phyloP scores from a whole-genome alignment of 2,888 invertebrate genomes.

The Flabesymbios commensalis region DNA sequence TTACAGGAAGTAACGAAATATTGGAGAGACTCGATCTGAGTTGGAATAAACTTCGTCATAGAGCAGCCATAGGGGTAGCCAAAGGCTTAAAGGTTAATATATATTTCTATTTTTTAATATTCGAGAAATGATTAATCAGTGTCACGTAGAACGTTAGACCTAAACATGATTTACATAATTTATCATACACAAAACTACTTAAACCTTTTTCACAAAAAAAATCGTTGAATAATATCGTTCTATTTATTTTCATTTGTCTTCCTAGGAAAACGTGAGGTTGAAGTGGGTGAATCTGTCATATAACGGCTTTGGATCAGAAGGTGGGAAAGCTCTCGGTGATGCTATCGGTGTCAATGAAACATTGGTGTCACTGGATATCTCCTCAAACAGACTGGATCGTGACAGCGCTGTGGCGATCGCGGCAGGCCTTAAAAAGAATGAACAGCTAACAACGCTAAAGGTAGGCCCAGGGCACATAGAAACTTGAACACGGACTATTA shows the following conservation, averaged over 20 bases:
- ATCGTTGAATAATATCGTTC: neutral
- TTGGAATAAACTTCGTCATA: slow-evolving; percentile 56
- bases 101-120: neutral
- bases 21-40: slow-evolving; percentile 57
- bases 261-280: slow-evolving; percentile 57
- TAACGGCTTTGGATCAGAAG: slow-evolving; percentile 59
- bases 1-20: slow-evolving; percentile 54
- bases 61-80: slow-evolving; percentile 52
- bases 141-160: neutral
- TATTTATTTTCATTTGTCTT: neutral
- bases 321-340: slow-evolving; percentile 56
- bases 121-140: neutral
- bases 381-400: slow-evolving; percentile 55
- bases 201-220: neutral
- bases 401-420: slow-evolving; percentile 49
- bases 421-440: slow-evolving; percentile 51
- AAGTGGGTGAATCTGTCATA: slow-evolving; percentile 55
- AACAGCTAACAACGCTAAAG: slow-evolving; percentile 48
- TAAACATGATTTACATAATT: neutral
- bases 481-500: neutral
- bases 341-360: slow-evolving; percentile 52
- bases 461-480: slow-evolving; percentile 25
- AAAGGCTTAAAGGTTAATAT: slow-evolving; percentile 53
- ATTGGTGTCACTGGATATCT: slow-evolving; percentile 54
- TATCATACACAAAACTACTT: neutral